Conservation (phyloP, 2,113 vertebrate genomes). For the Kryptolebias marmoratus region DNA sequence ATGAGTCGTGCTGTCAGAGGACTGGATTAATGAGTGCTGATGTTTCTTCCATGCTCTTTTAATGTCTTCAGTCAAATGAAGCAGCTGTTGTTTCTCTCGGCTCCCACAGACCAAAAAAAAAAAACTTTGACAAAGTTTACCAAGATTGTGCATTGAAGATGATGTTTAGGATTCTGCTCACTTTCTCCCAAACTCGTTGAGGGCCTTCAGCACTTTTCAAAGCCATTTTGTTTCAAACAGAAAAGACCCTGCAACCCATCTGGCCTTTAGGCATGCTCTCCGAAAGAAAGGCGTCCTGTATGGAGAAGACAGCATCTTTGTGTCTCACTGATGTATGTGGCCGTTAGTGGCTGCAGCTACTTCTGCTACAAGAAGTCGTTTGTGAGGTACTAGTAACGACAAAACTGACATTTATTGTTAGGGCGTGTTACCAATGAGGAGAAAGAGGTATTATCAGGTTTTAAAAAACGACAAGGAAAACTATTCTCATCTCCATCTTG, state of each 20-base stretch:
- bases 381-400: slow-evolving; percentile 8
- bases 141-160: slow-evolving; percentile 31
- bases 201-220: slow-evolving; percentile 66
- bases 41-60: slow-evolving; percentile 22
- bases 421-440: not conserved
- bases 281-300: slow-evolving; percentile 69
- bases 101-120: slow-evolving; percentile 2
- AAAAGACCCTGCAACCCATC: slow-evolving; percentile 67
- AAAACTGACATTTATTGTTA: not conserved
- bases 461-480: not conserved
- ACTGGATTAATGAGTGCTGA: slow-evolving; percentile 16
- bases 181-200: slow-evolving; percentile 55
- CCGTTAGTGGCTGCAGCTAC: slow-evolving; percentile 29
- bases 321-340: slow-evolving; percentile 49
- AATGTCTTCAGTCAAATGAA: slow-evolving; percentile 24
- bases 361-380: slow-evolving; percentile 35
- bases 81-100: slow-evolving; percentile 7
- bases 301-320: slow-evolving; percentile 69
- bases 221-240: slow-evolving; percentile 68
- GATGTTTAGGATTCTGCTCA: slow-evolving; percentile 73
- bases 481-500: slow-evolving; percentile 19
- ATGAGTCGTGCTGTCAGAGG: slow-evolving; percentile 17
- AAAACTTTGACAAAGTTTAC: slow-evolving; percentile 28
- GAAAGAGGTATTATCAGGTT: too few species aligned
- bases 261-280: slow-evolving; percentile 54